Evolutionary conservation across 2,113 vertebrate genomes (phyloP).

Genomic region (Myiopsitta monachus): DNA sequence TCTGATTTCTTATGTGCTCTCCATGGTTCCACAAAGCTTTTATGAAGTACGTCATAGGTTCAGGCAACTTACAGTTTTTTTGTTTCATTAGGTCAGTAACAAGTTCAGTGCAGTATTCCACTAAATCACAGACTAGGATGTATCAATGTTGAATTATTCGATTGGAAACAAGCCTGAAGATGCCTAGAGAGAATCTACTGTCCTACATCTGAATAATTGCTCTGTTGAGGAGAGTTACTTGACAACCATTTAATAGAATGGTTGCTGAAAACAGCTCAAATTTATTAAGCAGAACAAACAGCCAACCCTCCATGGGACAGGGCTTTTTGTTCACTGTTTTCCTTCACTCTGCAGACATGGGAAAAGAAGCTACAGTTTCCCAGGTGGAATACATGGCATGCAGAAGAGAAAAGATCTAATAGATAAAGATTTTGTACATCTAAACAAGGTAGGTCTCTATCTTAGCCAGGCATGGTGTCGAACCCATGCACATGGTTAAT

Average conservation of each 20-base stretch:
- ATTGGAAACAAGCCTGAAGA: constrained; percentile 35
- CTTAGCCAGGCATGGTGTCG: neutral
- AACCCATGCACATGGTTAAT: too few relatives aligned
- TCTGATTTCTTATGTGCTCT: neutral
- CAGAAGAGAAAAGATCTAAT: neutral
- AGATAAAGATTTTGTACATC: neutral
- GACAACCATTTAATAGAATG: constrained; percentile 13
- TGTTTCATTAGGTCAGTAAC: neutral
- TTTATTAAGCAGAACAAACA: constrained; percentile 32
- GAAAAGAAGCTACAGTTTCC: neutral
- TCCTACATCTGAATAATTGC: constrained; percentile 4
- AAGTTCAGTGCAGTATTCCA: neutral
- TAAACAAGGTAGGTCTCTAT: neutral
- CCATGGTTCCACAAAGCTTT: neutral
- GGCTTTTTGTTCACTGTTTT: neutral
- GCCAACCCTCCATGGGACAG: neutral
- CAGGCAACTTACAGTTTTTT: neutral
- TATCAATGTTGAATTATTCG: constrained; percentile 7
- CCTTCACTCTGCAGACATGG: neutral
- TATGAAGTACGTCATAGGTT: neutral
- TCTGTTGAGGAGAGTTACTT: constrained; percentile 30
- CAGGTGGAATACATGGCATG: neutral
- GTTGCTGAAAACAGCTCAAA: constrained; percentile 1
- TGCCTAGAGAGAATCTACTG: neutral
- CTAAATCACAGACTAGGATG: neutral